Percentiles rank a stretch among this genome's conserved stretches.
Conservation (phyloP, 2,797 vertebrate genomes). For the Anolis apletophallus region DNA sequence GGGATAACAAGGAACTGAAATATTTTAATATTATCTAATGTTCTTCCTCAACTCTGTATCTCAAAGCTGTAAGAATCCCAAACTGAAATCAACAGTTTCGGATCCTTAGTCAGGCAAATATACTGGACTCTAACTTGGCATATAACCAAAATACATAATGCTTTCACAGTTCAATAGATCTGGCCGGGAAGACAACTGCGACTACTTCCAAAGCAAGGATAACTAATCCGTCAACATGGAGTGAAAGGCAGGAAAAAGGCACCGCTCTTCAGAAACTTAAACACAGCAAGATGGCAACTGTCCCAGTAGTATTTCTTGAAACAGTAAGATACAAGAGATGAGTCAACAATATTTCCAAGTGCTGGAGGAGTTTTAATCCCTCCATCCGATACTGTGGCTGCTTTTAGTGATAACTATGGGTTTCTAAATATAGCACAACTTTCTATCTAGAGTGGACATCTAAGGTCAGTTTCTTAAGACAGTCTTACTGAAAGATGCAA, state of each 20-base stretch:
- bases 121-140: not conserved
- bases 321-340: not conserved
- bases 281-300: not conserved
- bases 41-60: not conserved
- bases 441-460: slow-evolving; percentile 39
- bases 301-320: slow-evolving; percentile 2
- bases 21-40: not conserved
- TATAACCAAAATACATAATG: not conserved
- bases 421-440: not conserved
- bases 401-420: slow-evolving; percentile 9
- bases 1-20: not conserved
- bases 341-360: slow-evolving; percentile 10
- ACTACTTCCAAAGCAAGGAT: not conserved
- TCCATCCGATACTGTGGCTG: not conserved
- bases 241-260: not conserved
- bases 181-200: not conserved
- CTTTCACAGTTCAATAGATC: not conserved
- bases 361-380: slow-evolving; percentile 12
- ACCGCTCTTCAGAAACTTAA: not conserved
- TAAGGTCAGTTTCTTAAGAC: slow-evolving; percentile 41
- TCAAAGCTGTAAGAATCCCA: not conserved
- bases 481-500: slow-evolving; percentile 57
- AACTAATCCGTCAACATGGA: not conserved
- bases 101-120: not conserved
- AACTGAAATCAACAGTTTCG: not conserved